Conservation (phyloP, 2,113 vertebrate genomes). For the Lepus americanus region DNA sequence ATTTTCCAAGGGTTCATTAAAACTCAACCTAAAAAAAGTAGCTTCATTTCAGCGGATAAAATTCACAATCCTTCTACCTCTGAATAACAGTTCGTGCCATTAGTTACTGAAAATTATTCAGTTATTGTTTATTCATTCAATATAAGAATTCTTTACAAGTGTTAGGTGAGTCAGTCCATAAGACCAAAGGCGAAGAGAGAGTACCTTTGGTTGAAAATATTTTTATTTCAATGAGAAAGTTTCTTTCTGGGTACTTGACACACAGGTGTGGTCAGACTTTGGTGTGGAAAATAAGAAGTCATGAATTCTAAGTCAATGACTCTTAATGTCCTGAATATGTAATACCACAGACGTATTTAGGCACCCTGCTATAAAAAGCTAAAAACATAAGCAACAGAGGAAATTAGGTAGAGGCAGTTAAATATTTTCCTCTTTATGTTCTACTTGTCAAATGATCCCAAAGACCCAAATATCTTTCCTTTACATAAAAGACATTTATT, state of each 20-base stretch:
- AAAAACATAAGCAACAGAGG: constrained; percentile 28
- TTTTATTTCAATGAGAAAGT: constrained; percentile 77
- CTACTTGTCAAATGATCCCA: background rate
- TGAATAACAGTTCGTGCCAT: constrained; percentile 30
- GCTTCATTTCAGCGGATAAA: constrained; percentile 67
- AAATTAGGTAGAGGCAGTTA: constrained; percentile 31
- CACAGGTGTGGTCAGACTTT: constrained; percentile 63
- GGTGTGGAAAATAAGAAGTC: constrained; percentile 59
- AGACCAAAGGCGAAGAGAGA: constrained; percentile 82
- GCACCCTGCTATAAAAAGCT: background rate
- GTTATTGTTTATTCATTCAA: constrained; percentile 80
- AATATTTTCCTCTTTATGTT: constrained; percentile 1
- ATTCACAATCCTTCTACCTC: constrained; percentile 61
- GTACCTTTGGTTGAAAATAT: constrained; percentile 59
- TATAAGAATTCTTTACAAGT: constrained; percentile 61
- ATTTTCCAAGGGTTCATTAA: constrained; percentile 64
- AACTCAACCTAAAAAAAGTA: background rate
- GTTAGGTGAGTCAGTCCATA: constrained; percentile 73
- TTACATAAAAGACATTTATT: background rate
- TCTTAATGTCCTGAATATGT: constrained; percentile 15
- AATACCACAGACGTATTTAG: constrained; percentile 19
- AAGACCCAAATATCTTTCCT: background rate
- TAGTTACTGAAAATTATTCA: constrained; percentile 65
- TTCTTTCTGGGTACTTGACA: constrained; percentile 43
- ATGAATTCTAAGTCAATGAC: constrained; percentile 57